Base-by-base conservation (phyloP, 2,888 invertebrate genomes). In the Tenthredo mesomela region DNA sequence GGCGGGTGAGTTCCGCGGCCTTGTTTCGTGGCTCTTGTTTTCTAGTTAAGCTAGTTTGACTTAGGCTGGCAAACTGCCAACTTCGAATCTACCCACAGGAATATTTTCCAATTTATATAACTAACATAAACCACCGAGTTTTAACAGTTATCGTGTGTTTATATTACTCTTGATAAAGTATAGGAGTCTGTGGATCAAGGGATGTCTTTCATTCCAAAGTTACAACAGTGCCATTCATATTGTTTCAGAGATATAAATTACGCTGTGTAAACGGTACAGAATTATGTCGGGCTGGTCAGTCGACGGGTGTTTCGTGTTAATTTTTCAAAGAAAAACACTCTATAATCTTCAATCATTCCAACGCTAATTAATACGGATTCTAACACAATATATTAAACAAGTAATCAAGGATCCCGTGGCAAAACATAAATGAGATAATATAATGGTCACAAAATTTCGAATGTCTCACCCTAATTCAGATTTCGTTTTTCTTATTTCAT, bases 41-140 rank as follows among this genome's bases (percentile, higher is more conserved):
- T 89, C 89, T 87, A 88, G 87, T 90, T 91, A 89, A 89, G 89
- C 89, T 90, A 90, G 92, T 90, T 89, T 89, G 91, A 90, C 89
- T 89, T 89, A 87, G 86, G 84, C 86, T 92, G 93, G 93, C 93
- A 70, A 50, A 33, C 67, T 82, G 92, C 93, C 93, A 92, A 92
- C 91, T 87, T 89, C 90, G 86, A 90, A 91, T 70, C 88, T 87
- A 88, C 88, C 88, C 88, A 90, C 92, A 89, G 88, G 90, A 93
- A 93, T 93, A 92, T 89, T 88, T 89, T 88, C 86, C 87, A 89
- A 91, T 93, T 93, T 93, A 92, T 91, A 90, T 92, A 92, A 93
- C 90, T 70, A 80, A 80, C 7, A n/a, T 29, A 40, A 80, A 61
- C 58, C 61, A 40, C 40, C 18, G 21, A 40, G 80, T 58, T 37